Evolutionary conservation across 2,888 invertebrate species (phyloP).

Genomic region (Drosophila tripunctata): DNA sequence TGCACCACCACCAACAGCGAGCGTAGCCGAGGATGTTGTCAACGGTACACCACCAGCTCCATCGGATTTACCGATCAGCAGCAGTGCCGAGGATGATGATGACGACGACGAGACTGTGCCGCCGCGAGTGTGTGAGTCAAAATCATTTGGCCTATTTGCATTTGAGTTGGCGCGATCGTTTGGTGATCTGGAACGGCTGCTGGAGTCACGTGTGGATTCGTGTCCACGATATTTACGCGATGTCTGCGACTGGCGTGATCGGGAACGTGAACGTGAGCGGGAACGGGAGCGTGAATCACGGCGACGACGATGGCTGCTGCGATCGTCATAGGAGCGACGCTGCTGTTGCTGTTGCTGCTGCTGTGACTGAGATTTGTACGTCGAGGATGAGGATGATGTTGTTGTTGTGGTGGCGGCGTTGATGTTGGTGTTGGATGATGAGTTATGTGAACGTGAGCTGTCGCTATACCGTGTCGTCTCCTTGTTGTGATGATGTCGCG

Average conservation of each 20-base stretch:
- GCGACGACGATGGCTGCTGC: slow-evolving; percentile 50
- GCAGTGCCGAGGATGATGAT: no score
- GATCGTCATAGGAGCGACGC: slow-evolving; percentile 66
- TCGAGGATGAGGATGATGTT: no score
- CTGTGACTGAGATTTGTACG: slow-evolving; percentile 50
- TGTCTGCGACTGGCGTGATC: slow-evolving; percentile 37
- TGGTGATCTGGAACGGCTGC: slow-evolving; percentile 65
- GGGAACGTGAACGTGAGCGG: slow-evolving; percentile 61
- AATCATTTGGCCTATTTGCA: slow-evolving; percentile 20
- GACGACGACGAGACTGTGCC: background rate
- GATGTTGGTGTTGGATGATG: no score
- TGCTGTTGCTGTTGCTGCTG: slow-evolving; percentile 20
- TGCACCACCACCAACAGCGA: no score
- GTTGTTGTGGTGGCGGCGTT: no score
- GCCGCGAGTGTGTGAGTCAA: slow-evolving; percentile 19
- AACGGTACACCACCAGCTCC: no score
- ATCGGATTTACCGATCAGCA: slow-evolving; percentile 12
- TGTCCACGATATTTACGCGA: slow-evolving; percentile 60
- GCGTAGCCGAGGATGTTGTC: no score
- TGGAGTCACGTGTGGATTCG: slow-evolving; percentile 46
- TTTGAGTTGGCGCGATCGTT: slow-evolving; percentile 6
- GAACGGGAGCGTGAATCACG: slow-evolving; percentile 58
- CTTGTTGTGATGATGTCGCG: slow-evolving; percentile 47
- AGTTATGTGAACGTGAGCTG: slow-evolving; percentile 38
- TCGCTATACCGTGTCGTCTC: slow-evolving; percentile 49